Conservation (phyloP, 2,888 invertebrate species). For the Pandemis cinnamomeana region DNA sequence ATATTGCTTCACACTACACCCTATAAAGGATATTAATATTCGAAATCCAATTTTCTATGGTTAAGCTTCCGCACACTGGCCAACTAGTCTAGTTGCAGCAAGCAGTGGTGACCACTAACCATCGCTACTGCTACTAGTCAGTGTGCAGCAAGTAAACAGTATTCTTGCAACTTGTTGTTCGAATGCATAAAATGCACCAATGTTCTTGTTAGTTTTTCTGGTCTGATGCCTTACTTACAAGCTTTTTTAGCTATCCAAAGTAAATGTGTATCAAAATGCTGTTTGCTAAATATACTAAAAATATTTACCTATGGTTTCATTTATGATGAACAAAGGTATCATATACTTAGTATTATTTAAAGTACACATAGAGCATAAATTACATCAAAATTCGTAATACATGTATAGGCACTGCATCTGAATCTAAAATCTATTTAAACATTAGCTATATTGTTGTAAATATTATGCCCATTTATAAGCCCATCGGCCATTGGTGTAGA, state of each 20-base stretch:
- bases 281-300: conserved; percentile 16
- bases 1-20: background rate
- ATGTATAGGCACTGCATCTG: conserved; percentile 36
- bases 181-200: background rate
- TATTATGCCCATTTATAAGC: conserved; percentile 1
- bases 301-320: conserved; percentile 8
- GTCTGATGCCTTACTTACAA: background rate
- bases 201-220: background rate
- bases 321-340: background rate
- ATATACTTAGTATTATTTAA: background rate
- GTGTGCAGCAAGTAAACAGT: background rate
- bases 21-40: conserved; percentile 1
- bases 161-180: background rate
- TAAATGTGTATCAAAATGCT: conserved; percentile 15
- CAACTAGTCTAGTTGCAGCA: too few species aligned
- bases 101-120: too few species aligned
- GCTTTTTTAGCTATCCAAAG: conserved; percentile 4
- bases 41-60: too few species aligned
- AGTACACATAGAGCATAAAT: conserved; percentile 19
- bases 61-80: background rate
- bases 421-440: conserved; percentile 17
- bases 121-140: too few species aligned
- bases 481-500: background rate
- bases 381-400: conserved; percentile 29
- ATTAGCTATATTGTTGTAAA: background rate